Base-by-base conservation (phyloP, 2,113 vertebrate genomes). In the Zeus faber region DNA sequence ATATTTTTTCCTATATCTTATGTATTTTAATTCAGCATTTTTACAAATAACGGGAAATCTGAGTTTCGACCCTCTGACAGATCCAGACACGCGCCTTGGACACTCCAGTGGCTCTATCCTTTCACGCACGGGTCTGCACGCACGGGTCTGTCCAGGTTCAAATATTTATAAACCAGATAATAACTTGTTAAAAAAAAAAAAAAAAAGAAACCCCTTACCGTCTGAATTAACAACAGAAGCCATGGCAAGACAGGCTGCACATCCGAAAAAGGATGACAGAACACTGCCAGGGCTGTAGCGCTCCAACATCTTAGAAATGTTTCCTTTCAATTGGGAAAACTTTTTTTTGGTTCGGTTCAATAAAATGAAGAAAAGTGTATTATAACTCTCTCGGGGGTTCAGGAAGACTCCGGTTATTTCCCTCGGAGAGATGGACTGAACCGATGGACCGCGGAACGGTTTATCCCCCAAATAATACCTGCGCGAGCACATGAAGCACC, bases 381-480 rank as follows among this genome's bases (percentile, higher is more conserved):
- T 67, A n/a, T n/a, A n/a, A n/a, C n/a, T n/a, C n/a, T n/a, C n/a
- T n/a, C n/a, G n/a, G n/a, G n/a, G n/a, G n/a, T n/a, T n/a, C n/a
- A n/a, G n/a, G n/a, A n/a, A n/a, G n/a, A n/a, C n/a, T n/a, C n/a
- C n/a, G n/a, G n/a, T n/a, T n/a, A n/a, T n/a, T n/a, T n/a, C n/a
- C n/a, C n/a, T n/a, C n/a, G 63, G 58, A 58, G 62, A 62, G 43
- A 49, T 40, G 66, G 73, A 62, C 46, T 74, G 56, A 76, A 58
- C 59, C 76, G 80, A 68, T 79, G 56, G 73, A 48, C 33, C 75
- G 70, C 72, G 78, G 73, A 80, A 86, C 80, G 80, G 81, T 77
- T 90, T 89, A 81, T 85, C 80, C 78, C 85, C 68, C 86, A 82
- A 63, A 79, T 79, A 85, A 79, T 80, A 67, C 81, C 72, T 76